A percentile compares a stretch with the other conserved stretches of the same genome.
Evolutionary conservation across 2,113 vertebrate species (phyloP).

Genomic region (Caretta caretta): DNA sequence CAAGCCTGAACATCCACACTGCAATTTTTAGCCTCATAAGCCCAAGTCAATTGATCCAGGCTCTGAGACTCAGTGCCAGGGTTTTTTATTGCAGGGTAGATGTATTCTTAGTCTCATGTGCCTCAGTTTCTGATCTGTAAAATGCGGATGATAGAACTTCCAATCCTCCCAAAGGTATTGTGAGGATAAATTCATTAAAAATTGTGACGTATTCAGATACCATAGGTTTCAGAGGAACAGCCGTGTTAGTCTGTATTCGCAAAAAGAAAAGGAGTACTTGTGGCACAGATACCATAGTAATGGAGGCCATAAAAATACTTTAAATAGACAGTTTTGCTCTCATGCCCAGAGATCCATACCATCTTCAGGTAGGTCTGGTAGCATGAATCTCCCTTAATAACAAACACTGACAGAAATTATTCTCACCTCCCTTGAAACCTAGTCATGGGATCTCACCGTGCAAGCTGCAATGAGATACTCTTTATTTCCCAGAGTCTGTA

Average conservation of each 20-base stretch:
- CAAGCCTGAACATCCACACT: too few relatives aligned
- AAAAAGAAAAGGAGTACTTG: too few relatives aligned
- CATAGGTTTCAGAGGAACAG: too few relatives aligned
- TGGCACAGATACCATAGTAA: rapidly evolving
- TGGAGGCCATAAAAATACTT: not conserved
- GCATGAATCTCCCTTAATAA: not conserved
- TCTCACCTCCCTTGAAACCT: not conserved
- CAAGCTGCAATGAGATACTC: not conserved
- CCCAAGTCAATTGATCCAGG: not conserved
- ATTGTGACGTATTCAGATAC: not conserved
- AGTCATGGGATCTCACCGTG: not conserved
- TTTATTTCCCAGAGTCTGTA: not conserved
- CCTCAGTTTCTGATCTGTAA: not conserved
- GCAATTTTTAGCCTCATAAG: too few relatives aligned
- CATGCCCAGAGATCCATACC: not conserved
- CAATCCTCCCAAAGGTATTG: not conserved
- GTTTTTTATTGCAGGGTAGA: not conserved
- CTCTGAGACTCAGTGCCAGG: not conserved
- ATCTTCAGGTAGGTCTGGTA: not conserved
- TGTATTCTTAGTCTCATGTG: not conserved
- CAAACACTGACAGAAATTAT: not conserved
- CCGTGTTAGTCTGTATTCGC: too few relatives aligned
- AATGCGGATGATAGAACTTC: not conserved
- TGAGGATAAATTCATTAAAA: not conserved
- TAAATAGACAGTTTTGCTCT: not conserved